Conservation (phyloP, 1,140 invertebrate species). For the Trachymyrmex septentrionalis region DNA sequence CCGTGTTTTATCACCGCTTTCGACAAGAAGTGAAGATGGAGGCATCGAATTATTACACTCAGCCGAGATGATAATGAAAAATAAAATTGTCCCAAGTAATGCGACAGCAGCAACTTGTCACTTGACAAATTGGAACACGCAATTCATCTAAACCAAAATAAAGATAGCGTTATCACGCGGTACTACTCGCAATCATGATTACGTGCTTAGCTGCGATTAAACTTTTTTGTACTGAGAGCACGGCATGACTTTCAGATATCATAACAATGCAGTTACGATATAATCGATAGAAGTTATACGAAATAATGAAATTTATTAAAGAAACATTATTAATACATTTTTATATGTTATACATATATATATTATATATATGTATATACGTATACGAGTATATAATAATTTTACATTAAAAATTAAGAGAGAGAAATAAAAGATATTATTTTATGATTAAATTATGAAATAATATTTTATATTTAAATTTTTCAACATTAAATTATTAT, state of each 20-base stretch:
- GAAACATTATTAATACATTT: neutral
- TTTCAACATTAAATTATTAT: neutral
- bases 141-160: conserved; percentile 43
- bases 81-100: conserved; percentile 25
- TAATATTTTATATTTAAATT: conserved; percentile 12
- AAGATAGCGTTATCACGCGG: conserved; percentile 1
- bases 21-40: conserved; percentile 58
- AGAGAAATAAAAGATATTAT: neutral
- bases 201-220: conserved; percentile 28
- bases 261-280: neutral
- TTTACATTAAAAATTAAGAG: neutral
- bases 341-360: neutral
- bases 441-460: neutral
- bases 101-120: neutral
- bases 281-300: neutral
- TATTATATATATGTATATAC: neutral
- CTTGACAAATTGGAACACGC: conserved; percentile 45
- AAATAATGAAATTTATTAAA: neutral
- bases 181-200: neutral
- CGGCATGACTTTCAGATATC: conserved; percentile 9
- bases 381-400: neutral
- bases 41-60: conserved; percentile 70
- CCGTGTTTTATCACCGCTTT: conserved; percentile 59
- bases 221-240: conserved; percentile 7
- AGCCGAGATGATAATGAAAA: conserved; percentile 60